Percentiles rank a stretch among this genome's conserved stretches.
Evolutionary conservation across 2,113 vertebrate genomes (phyloP).

Genomic region (Panthera leo): DNA sequence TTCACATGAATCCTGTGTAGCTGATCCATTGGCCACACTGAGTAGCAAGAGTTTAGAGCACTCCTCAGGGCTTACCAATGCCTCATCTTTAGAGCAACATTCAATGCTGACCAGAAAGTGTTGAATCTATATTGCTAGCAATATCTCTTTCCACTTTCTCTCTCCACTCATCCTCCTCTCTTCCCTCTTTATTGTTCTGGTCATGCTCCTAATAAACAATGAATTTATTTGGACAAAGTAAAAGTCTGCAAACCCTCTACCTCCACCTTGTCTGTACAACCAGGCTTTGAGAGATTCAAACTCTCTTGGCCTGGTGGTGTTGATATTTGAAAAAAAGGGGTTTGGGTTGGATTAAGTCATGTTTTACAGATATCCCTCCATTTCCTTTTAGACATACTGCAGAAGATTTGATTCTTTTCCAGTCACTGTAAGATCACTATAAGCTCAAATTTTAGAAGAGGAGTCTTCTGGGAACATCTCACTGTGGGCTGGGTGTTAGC

Average conservation of each 20-base stretch:
- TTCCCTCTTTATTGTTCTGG: not conserved
- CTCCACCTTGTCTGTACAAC: not conserved
- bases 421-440: not conserved
- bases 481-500: constrained; percentile 18
- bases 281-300: not conserved
- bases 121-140: not conserved
- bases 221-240: not conserved
- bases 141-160: not conserved
- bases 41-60: not conserved
- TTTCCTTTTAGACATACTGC: not conserved
- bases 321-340: not conserved
- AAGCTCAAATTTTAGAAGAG: not conserved
- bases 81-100: not conserved
- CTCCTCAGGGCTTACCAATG: not conserved
- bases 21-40: not conserved
- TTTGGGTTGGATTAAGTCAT: not conserved
- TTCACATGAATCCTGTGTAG: not conserved
- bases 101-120: not conserved
- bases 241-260: not conserved
- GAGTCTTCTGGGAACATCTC: not conserved
- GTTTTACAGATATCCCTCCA: not conserved
- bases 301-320: not conserved
- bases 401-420: not conserved
- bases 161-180: not conserved
- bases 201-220: not conserved